phyloP scores from a whole-genome alignment of 30 jellyfish, hydroid and myxozoan species.

The Turritopsis dohrnii region DNA sequence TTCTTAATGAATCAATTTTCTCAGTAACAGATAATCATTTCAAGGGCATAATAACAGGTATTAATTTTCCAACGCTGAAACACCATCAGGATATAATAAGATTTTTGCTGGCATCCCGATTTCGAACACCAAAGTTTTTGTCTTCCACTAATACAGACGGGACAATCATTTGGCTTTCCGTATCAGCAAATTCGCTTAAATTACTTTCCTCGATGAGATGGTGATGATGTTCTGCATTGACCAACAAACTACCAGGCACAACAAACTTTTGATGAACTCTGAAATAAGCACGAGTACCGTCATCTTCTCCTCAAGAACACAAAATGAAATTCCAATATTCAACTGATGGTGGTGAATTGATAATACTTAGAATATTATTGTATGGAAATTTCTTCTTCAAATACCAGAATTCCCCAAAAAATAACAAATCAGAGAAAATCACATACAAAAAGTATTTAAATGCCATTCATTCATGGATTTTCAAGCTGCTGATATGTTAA shows the following conservation, averaged over 20 bases:
- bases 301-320: background rate
- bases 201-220: background rate
- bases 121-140: slow-evolving; percentile 16
- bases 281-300: background rate
- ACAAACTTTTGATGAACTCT: slow-evolving; percentile 67
- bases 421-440: too few relatives aligned
- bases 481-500: too few relatives aligned
- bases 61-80: background rate
- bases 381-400: too few relatives aligned
- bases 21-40: too few relatives aligned
- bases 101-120: slow-evolving; percentile 28
- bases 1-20: too few relatives aligned
- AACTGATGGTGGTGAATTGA: too few relatives aligned
- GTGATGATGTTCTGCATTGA: slow-evolving; percentile 29
- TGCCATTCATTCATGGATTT: too few relatives aligned
- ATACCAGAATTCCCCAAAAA: too few relatives aligned
- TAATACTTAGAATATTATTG: too few relatives aligned
- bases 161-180: slow-evolving; percentile 26
- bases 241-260: slow-evolving; percentile 90
- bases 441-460: too few relatives aligned
- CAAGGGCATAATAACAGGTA: too few relatives aligned
- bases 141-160: slow-evolving; percentile 37
- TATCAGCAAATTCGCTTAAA: slow-evolving; percentile 13
- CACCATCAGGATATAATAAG: background rate
- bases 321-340: background rate